Conservation (phyloP, 2,888 invertebrate genomes). For the Resseliella maxima region DNA sequence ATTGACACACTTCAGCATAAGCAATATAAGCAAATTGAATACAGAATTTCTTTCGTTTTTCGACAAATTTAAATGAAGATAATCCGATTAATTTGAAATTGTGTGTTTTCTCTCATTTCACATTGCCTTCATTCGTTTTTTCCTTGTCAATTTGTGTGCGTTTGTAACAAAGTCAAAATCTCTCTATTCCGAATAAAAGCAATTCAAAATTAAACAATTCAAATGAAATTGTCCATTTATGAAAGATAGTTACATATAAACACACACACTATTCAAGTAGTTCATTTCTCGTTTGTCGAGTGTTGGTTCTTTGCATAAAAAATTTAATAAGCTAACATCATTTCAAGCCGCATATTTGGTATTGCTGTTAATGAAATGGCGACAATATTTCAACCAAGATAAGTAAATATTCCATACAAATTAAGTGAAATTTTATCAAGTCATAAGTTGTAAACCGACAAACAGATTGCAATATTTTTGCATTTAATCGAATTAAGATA, state of each 20-base stretch:
- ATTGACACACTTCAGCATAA: slow-evolving; percentile 9
- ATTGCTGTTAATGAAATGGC: neutral
- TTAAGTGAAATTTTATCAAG: slow-evolving; percentile 11
- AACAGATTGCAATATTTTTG: neutral
- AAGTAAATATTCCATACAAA: neutral
- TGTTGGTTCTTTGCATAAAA: neutral
- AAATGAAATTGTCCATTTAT: neutral
- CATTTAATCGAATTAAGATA: no score
- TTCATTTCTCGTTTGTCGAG: neutral
- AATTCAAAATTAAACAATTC: neutral
- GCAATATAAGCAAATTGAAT: neutral
- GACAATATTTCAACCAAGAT: neutral
- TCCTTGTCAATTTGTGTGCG: neutral
- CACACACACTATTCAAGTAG: neutral
- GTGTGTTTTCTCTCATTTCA: slow-evolving; percentile 16
- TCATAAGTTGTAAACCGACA: neutral
- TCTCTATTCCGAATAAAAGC: neutral
- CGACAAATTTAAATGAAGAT: slow-evolving; percentile 49
- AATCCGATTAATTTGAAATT: slow-evolving; percentile 55
- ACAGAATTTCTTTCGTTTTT: slow-evolving; percentile 13
- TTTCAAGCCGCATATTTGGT: neutral
- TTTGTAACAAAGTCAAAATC: neutral
- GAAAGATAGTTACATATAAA: neutral
- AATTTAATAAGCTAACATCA: neutral
- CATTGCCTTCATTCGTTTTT: neutral